A percentile compares a stretch with the other conserved stretches of the same genome.
Conservation (phyloP, 2,888 invertebrate genomes). For the Eupeodes luniger region DNA sequence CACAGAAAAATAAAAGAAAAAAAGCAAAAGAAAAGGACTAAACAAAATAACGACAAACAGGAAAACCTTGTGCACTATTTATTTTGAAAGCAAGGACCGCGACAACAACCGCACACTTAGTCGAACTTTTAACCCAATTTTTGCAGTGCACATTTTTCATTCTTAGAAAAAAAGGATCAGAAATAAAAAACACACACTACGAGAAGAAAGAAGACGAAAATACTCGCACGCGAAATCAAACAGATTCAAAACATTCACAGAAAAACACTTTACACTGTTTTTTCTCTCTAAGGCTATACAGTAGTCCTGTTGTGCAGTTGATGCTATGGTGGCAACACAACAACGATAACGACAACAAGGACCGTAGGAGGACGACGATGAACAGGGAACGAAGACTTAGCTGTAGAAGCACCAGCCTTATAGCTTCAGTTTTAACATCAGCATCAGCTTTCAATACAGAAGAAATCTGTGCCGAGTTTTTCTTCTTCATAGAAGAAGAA, state of each 20-base stretch:
- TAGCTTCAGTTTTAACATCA: neutral
- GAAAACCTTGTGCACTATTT: conserved; percentile 58
- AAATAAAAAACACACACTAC: neutral
- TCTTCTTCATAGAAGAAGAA: conserved; percentile 39
- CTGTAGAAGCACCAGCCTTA: no score
- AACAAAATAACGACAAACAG: conserved; percentile 13
- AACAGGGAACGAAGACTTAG: neutral
- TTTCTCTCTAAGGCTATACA: conserved; percentile 6
- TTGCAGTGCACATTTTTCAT: conserved; percentile 35
- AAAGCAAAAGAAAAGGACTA: neutral
- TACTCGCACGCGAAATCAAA: conserved; percentile 64
- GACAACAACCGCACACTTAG: conserved; percentile 64
- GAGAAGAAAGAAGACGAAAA: conserved; percentile 11
- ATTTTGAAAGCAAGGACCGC: conserved; percentile 57
- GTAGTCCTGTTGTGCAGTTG: neutral
- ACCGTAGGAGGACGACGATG: neutral
- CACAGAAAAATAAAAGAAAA: neutral
- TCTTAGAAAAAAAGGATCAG: neutral
- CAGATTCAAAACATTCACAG: conserved; percentile 48
- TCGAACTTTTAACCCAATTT: conserved; percentile 75
- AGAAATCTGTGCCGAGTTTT: conserved; percentile 66
- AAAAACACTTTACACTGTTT: conserved; percentile 60
- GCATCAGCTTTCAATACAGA: conserved; percentile 21
- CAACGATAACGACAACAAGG: neutral
- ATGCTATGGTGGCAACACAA: neutral